Base-by-base conservation (phyloP, 2,888 invertebrate species). In the Caenorhabditis panamensis region DNA sequence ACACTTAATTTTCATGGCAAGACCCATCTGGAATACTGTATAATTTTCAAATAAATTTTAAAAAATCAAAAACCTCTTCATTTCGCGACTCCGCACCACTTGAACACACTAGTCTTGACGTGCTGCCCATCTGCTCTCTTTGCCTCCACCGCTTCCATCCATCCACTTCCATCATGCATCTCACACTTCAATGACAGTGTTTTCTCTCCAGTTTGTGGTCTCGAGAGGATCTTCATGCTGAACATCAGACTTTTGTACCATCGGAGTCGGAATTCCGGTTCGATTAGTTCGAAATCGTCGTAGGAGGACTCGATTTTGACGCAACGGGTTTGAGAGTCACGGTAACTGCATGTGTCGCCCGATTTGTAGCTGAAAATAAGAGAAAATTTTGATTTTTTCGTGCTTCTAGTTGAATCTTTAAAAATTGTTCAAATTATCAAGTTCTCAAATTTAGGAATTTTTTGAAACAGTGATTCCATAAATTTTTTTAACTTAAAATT, bases 221-320 rank as follows among this genome's bases (percentile, higher is more conserved):
- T 41, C 18, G 49, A 49, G n/a, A 73, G 26, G 16, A 64, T 26
- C 26, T 73, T 73, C 18, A 22, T 26, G 22, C 28, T 66, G 26
- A 75, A 63, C 28, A 54, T 6, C 18, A 41, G 36, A 26, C 71
- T 66, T 49, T 75, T 24, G 47, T 56, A 75, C 44, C 58, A 80
- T 37, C 80, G 63, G 0, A 80, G 64, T n/a, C 80, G 63, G 41
- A 75, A 80, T n/a, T 80, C 80, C 20, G 80, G 80, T 37, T 80
- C 80, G 22, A 80, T 28, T 18, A 66, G 67, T 41, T 80, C 80
- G 31, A 80, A 80, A 47, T 80, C 80, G 47, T 75, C 75, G 9
- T 53, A 54, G 6, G 28, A 18, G 5, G n/a, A n/a, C n/a, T 16
- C 31, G 18, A 58, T 36, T 18, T 37, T 16, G 0, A 80, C 80